Percentiles rank a stretch among this genome's conserved stretches.
These are phyloP conservation scores for Halcyon malimbica DNA, from an alignment of 2,113 vertebrate genomes.

Conservation along the genomic window DNA sequence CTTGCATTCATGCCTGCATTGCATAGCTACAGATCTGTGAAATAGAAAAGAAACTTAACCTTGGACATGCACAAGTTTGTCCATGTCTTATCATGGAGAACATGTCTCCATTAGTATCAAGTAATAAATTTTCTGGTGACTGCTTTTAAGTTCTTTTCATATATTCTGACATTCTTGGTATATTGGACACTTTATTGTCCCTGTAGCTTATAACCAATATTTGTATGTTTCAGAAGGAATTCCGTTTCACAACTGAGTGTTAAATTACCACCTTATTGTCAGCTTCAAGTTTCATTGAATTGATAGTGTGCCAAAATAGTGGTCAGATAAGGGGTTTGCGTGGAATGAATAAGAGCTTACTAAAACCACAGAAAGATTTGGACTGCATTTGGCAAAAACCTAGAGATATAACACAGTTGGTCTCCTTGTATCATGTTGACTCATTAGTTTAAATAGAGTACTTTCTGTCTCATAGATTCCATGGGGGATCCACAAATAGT, in stretches of 20 bases:
- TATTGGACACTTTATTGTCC: not conserved
- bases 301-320: not conserved
- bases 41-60: not conserved
- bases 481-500: rapidly evolving
- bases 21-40: not conserved
- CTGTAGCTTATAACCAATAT: not conserved
- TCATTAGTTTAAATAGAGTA: not conserved
- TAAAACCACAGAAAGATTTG: not conserved
- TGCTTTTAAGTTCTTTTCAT: not conserved
- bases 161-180: not conserved
- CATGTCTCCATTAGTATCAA: not conserved
- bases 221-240: not conserved
- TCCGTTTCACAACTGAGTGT: not conserved
- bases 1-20: not conserved
- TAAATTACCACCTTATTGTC: not conserved
- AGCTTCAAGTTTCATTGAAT: not conserved
- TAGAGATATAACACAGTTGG: rapidly evolving
- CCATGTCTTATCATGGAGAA: not conserved
- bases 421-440: not conserved
- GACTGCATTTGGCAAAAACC: not conserved
- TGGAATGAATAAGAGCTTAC: not conserved
- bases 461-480: not conserved
- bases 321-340: rapidly evolving
- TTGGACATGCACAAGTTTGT: not conserved
- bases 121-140: not conserved